Conservation (phyloP, 2,888 invertebrate species). For the Leptopilina drosophilae region DNA sequence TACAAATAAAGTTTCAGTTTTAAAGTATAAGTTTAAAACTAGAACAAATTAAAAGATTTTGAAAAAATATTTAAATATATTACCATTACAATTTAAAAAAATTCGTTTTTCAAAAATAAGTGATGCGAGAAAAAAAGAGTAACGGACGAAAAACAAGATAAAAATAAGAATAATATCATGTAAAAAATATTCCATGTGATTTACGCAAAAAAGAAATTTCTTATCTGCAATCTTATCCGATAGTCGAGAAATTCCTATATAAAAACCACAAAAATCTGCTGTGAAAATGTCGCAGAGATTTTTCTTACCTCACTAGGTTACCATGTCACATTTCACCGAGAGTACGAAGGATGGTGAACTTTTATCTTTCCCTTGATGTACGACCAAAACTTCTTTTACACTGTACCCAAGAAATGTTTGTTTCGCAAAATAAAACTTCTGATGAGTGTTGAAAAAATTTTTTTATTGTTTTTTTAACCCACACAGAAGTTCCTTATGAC, state of each 20-base stretch:
- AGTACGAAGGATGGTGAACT: slow-evolving; percentile 26
- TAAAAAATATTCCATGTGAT: neutral
- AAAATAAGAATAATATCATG: too few species aligned
- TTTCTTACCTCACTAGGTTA: slow-evolving; percentile 33
- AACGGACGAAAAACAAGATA: too few species aligned
- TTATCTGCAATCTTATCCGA: slow-evolving; percentile 16
- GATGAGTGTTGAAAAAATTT: too few species aligned
- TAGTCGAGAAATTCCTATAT: slow-evolving; percentile 7
- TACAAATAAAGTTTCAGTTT: too few species aligned
- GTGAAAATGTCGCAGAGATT: slow-evolving; percentile 23
- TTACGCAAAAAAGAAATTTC: slow-evolving; percentile 7
- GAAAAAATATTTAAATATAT: too few species aligned
- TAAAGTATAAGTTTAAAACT: too few species aligned
- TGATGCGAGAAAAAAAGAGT: too few species aligned
- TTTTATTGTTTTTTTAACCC: too few species aligned
- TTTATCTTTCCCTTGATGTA: slow-evolving; percentile 30
- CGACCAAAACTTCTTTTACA: slow-evolving; percentile 31
- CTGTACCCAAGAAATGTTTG: slow-evolving; percentile 8
- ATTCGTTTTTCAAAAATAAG: too few species aligned
- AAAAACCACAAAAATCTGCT: slow-evolving; percentile 1
- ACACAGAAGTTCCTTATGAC: too few species aligned
- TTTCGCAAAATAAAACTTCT: slow-evolving; percentile 4
- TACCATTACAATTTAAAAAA: too few species aligned
- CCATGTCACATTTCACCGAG: slow-evolving; percentile 26
- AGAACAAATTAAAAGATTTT: too few species aligned